Base-by-base conservation (phyloP, 2,113 vertebrate species). In the Oncorhynchus keta region DNA sequence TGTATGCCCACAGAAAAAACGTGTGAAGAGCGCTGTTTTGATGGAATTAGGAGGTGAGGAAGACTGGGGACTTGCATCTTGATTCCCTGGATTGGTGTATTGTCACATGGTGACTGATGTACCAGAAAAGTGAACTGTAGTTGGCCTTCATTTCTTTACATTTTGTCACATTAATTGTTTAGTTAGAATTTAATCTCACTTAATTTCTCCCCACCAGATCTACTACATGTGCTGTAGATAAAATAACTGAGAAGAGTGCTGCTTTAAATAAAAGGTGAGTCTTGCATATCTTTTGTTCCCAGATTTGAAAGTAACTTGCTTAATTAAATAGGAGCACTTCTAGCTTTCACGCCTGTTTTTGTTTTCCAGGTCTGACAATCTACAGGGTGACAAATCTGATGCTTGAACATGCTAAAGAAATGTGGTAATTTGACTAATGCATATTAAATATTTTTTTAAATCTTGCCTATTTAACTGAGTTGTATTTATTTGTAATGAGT, bases 171-270 rank as follows among this genome's bases (percentile, higher is more conserved):
- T 7, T 35, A 35, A 7, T 59, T 6, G 0, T 35, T 6, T 13
- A 59, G 55, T 59, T 20, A 59, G 57, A 9, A 59, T 61, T 61
- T 61, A n/a, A n/a, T 61, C 57, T 20, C 57, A 61, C 57, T 61
- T n/a, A 1, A 61, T 24, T 26, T 9, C 30, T 18, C 32, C 11
- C 39, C 4, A 55, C 20, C 79, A 94, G 93, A 93, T 94, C 70
- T 89, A 90, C 80, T 94, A 94, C 73, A 92, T 94, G 93, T 94
- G 93, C 68, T 91, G 91, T 1, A 30, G 18, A 3, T 83, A 86
- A 22, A 83, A 61, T 12, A 35, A 7, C 0, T 94, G 93, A 76
- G 49, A 74, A 3, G 81, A 91, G 72, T 78, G 30, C 0, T 94
- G 93, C 84, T 93, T 93, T 83, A 88, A 89, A 39, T 45, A 0